Evolutionary conservation across 2,888 invertebrate genomes (phyloP), one percentile per base, ranked within the genome.

Genomic region (Tholera decimalis): DNA sequence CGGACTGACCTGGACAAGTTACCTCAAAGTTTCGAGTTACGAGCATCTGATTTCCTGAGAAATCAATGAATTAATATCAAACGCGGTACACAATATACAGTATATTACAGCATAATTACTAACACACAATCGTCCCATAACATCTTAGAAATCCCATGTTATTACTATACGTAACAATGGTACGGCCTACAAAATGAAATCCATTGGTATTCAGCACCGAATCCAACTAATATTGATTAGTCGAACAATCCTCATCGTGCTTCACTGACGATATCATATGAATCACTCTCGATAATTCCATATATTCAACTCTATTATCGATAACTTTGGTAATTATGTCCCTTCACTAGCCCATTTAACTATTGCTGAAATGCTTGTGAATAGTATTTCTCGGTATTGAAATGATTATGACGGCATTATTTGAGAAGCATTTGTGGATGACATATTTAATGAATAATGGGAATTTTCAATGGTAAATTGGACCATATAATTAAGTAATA

Each of bases 171-270:
- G 50, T 26, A 43, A 69, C 50, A 66, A 51, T 74, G 44, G 77
- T 80, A 75, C n/a, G 61, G 61, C 50, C 35, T 30, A 51, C 60
- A 62, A 49, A 58, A 44, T 56, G 28, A 18, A 41, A 24, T 70
- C 73, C 59, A 85, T 84, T 83, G 81, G 77, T 82, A 86, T 85
- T 85, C 85, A 78, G 60, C 69, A 73, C 76, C 61, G 63, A 77
- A 77, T 82, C 76, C 57, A 39, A 53, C 75, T 80, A 82, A 80
- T 80, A 84, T 85, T 83, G 84, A 84, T 83, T 83, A 80, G 75
- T 49, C 47, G 66, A 60, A 78, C 75, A 83, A 82, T 79, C 67
- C 77, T 68, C 78, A 67, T 58, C 51, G 53, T 58, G 73, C 74
- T 69, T 60, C 75, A 73, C 71, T 62, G 60, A 39, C 64, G 65